These are phyloP conservation scores for Ormyrus pomaceus DNA, from an alignment of 2,888 invertebrate genomes.

Conservation along the genomic window DNA sequence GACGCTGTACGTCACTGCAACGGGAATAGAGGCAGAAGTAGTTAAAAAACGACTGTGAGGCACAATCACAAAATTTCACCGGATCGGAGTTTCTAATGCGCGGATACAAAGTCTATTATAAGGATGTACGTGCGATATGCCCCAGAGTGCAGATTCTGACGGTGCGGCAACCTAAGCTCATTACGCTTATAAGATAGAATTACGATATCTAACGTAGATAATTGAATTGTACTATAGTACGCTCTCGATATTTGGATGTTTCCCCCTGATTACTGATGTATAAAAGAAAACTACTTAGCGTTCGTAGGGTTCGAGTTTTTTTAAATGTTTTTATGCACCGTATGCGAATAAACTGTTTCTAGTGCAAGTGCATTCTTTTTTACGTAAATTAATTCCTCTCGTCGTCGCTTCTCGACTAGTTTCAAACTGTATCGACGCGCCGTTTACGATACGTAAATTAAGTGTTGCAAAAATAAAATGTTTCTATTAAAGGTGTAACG, in stretches of 20 bases:
- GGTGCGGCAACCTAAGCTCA: slow-evolving; percentile 30
- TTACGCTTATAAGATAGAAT: slow-evolving; percentile 40
- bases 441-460: slow-evolving; percentile 10
- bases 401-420: neutral
- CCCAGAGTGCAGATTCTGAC: slow-evolving; percentile 30
- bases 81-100: slow-evolving; percentile 14
- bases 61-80: slow-evolving; percentile 39
- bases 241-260: slow-evolving; percentile 17
- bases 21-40: neutral
- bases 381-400: neutral
- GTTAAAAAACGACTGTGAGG: slow-evolving; percentile 40
- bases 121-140: neutral
- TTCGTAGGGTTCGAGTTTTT: neutral
- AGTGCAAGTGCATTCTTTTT: neutral
- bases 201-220: slow-evolving; percentile 26
- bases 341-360: neutral
- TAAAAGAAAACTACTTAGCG: neutral
- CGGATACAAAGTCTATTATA: slow-evolving; percentile 13
- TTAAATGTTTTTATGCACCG: slow-evolving; percentile 17
- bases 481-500: slow-evolving; percentile 28
- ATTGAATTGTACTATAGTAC: slow-evolving; percentile 18
- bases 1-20: neutral
- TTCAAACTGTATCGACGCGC: neutral
- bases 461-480: slow-evolving; percentile 6
- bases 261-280: neutral